Percentiles rank a stretch among this genome's conserved stretches.
These are phyloP conservation scores for Alsophila aescularia DNA, from an alignment of 2,888 invertebrate species.

Conservation along the genomic window DNA sequence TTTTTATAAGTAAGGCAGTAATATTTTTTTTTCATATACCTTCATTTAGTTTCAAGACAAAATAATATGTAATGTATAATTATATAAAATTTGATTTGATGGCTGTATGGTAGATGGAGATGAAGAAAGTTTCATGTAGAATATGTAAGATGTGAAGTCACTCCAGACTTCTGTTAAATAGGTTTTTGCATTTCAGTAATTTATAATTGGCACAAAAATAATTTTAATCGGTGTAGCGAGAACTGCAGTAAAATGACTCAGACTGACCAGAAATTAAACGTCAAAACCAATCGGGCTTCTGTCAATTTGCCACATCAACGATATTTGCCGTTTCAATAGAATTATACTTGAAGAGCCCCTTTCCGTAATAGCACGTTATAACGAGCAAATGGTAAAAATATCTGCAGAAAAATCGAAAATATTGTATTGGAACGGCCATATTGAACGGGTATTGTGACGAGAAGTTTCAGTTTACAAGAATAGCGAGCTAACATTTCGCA, in stretches of 20 bases:
- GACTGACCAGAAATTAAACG: conserved; percentile 62
- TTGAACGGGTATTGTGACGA: conserved; percentile 69
- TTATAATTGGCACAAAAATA: conserved; percentile 9
- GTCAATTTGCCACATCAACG: conserved; percentile 82
- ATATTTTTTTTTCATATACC: no score
- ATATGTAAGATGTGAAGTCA: background rate
- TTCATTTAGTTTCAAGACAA: no score
- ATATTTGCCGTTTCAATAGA: conserved; percentile 40
- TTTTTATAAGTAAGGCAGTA: no score
- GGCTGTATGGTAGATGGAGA: no score
- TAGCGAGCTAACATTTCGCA: background rate
- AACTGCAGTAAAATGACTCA: conserved; percentile 72
- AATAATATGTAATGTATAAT: no score
- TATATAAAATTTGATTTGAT: no score
- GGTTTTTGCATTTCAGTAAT: background rate
- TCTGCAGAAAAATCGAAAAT: conserved; percentile 42
- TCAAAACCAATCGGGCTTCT: conserved; percentile 71
- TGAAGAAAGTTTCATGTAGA: no score
- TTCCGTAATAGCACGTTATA: background rate
- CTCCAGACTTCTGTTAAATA: background rate
- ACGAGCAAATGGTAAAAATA: conserved; percentile 2
- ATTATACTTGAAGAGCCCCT: conserved; percentile 7
- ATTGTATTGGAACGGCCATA: conserved; percentile 77
- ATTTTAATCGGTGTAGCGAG: conserved; percentile 7
- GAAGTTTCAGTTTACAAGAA: conserved; percentile 36